Percentiles rank a stretch among this genome's conserved stretches.
These are phyloP conservation scores for Cinclus cinclus DNA, from an alignment of 2,113 vertebrate species.

Conservation along the genomic window DNA sequence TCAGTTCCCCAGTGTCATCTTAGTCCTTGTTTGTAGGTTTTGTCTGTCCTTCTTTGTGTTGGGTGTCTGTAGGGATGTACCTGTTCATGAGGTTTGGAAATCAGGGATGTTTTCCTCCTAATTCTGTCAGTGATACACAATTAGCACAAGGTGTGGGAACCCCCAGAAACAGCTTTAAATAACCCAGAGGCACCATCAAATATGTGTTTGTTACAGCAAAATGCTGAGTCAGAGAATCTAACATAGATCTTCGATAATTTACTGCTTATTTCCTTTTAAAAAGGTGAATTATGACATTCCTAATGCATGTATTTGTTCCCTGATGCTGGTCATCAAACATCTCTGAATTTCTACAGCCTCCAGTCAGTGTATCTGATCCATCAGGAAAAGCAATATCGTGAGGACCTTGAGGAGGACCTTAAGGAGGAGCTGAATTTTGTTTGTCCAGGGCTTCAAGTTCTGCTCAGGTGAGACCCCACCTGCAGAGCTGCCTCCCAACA, in stretches of 20 bases:
- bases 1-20: not conserved
- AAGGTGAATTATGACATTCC: not conserved
- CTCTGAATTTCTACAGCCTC: not conserved
- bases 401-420: not conserved
- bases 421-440: not conserved
- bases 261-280: not conserved
- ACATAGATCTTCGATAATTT: not conserved
- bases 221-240: not conserved
- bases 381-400: not conserved
- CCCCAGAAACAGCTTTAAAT: not conserved
- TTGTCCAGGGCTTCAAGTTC: not conserved
- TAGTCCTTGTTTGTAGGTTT: not conserved
- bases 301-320: not conserved
- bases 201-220: not conserved
- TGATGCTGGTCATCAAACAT: accelerated
- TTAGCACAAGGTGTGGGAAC: not conserved
- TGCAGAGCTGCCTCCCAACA: not conserved
- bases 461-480: not conserved
- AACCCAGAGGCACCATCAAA: not conserved
- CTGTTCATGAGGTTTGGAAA: not conserved
- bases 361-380: not conserved
- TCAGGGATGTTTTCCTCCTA: not conserved
- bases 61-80: not conserved
- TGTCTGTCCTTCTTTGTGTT: not conserved
- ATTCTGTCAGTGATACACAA: not conserved